A percentile compares a stretch with the other conserved stretches of the same genome.
phyloP scores from a whole-genome alignment of 2,888 invertebrate genomes.

The Papilio gigon region DNA sequence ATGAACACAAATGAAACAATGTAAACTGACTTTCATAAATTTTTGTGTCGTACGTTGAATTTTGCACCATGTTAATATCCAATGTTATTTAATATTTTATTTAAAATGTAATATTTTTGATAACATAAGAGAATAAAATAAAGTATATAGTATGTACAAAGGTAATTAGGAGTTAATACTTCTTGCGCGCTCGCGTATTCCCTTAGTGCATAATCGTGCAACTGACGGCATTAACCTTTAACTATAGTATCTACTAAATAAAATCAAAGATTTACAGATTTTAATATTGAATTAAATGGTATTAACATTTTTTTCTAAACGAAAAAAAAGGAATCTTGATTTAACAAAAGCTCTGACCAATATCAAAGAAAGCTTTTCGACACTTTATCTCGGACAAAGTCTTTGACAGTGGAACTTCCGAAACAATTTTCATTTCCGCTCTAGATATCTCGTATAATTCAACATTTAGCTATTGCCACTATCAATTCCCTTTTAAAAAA shows the following conservation, averaged over 20 bases:
- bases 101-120: neutral
- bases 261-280: neutral
- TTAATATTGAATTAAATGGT: neutral
- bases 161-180: neutral
- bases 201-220: constrained; percentile 4
- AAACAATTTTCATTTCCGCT: constrained; percentile 74
- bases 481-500: neutral
- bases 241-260: neutral
- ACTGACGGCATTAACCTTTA: constrained; percentile 2
- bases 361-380: constrained; percentile 24
- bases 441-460: constrained; percentile 59
- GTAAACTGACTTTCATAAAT: too few relatives aligned
- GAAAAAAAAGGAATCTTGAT: constrained; percentile 19
- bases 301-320: neutral
- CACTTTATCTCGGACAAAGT: constrained; percentile 58
- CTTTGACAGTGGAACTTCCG: constrained; percentile 67
- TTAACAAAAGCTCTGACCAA: constrained; percentile 21
- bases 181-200: constrained; percentile 1
- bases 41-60: neutral
- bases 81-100: neutral
- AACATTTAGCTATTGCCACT: constrained; percentile 61
- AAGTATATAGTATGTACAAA: neutral
- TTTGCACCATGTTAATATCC: neutral
- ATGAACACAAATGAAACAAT: too few relatives aligned
- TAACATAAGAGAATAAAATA: neutral